Conservation (phyloP, 2,113 vertebrate species). For the Hippopotamus amphibius region DNA sequence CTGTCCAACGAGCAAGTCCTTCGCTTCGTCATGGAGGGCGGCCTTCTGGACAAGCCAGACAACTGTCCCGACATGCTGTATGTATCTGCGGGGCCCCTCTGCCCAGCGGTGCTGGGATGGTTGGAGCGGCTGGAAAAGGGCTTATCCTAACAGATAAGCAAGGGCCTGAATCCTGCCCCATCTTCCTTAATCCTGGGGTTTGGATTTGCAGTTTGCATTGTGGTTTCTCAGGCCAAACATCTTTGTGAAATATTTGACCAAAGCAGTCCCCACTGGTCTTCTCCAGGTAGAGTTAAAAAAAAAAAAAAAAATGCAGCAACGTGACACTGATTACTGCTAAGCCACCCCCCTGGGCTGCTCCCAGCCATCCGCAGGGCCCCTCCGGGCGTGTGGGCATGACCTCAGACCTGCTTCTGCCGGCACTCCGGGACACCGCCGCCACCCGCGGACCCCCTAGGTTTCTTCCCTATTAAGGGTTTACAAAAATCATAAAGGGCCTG, state of each 20-base stretch:
- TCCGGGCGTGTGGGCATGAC: background rate
- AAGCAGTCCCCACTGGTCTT: background rate
- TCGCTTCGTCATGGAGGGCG: constrained; percentile 99
- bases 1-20: constrained; percentile 99
- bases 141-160: fast-evolving
- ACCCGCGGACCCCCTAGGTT: background rate
- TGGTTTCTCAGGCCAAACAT: background rate
- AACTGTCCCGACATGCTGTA: constrained; percentile 99
- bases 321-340: background rate
- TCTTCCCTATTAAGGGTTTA: background rate
- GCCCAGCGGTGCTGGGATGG: fast-evolving
- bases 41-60: constrained; percentile 97
- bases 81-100: constrained; percentile 65
- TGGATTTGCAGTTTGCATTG: background rate
- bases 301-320: background rate
- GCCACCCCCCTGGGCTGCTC: background rate
- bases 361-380: background rate
- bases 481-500: background rate
- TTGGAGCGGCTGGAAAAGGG: fast-evolving
- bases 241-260: background rate
- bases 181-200: background rate
- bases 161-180: fast-evolving
- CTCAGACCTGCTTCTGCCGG: background rate
- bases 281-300: background rate
- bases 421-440: background rate